These are phyloP conservation scores for Trichosurus vulpecula DNA, from an alignment of 2,797 vertebrate species.

Conservation along the genomic window DNA sequence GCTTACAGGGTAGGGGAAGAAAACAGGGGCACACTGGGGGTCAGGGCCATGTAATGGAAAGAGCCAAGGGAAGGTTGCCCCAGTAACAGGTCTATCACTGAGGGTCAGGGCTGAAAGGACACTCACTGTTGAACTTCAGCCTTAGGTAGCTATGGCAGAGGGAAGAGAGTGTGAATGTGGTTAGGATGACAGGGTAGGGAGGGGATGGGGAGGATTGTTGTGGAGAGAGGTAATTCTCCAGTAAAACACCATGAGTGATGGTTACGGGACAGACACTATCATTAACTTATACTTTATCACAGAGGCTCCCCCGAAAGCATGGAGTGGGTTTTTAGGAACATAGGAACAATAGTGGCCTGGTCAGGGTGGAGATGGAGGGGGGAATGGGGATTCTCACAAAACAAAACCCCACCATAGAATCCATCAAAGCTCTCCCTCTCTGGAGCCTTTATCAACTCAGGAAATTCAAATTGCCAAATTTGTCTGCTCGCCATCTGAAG, in stretches of 20 bases:
- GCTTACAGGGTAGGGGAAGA: not conserved
- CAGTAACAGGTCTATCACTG: not conserved
- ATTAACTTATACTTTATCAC: conserved; percentile 70
- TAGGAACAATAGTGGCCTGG: conserved; percentile 59
- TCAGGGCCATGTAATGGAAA: not conserved
- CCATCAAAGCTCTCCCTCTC: conserved; percentile 66
- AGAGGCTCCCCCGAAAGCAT: conserved; percentile 59
- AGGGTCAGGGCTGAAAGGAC: conserved; percentile 20
- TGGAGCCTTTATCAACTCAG: conserved; percentile 50
- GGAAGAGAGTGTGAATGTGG: conserved; percentile 9
- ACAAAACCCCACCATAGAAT: not conserved
- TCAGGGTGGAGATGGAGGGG: not conserved
- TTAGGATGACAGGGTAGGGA: not conserved
- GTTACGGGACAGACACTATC: conserved; percentile 75
- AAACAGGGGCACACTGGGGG: not conserved
- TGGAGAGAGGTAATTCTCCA: conserved; percentile 51
- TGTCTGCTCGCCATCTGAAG: conserved; percentile 68
- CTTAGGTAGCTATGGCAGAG: conserved; percentile 69
- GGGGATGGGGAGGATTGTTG: not conserved
- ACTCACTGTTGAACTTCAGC: conserved; percentile 57
- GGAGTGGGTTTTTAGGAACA: conserved; percentile 69
- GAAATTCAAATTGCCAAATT: conserved; percentile 74
- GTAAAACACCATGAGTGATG: conserved; percentile 67
- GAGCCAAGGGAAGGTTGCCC: not conserved
- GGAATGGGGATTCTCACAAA: not conserved